Base-by-base conservation (phyloP, 2,113 vertebrate genomes). In the Brachypodius melanocephalos region DNA sequence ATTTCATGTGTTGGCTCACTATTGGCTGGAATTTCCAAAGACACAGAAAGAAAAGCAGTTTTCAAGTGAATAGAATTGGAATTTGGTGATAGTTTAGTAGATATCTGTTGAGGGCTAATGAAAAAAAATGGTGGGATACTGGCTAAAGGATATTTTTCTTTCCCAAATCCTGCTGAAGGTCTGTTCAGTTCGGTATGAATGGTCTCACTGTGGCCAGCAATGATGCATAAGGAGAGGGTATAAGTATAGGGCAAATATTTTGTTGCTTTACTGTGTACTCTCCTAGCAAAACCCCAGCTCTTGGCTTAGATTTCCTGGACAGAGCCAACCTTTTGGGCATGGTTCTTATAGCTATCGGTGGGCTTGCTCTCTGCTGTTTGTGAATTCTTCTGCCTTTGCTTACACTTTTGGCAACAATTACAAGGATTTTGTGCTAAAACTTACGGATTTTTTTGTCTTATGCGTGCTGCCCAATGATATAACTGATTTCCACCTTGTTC, bases 361-460 rank as follows among this genome's bases (percentile, higher is more conserved):
- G 67, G 52, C 46, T 90, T 6, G 1, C 52, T 85, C 7, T 91
- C 26, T 34, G 28, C 0, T 2, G 43, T 42, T 61, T 54, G 6
- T 71, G 45, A 42, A 1, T 65, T 89, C 49, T 82, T 69, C 75
- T 73, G 28, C 17, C n/a, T 55, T 78, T 11, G 14, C 12, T 40
- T 66, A 40, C 32, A 36, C 16, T 62, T 93, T 73, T 54, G 51
- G 31, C 38, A 66, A 42, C 14, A 68, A 49, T 61, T 75, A 11
- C 12, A 12, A 57, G 20, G 1, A 2, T 16, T 92, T 36, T 49
- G 20, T 43, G 55, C 42, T 34, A 54, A 69, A 83, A 85, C 3
- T 19, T 49, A 18, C 0, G 1, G 1, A 12, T 14, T 4, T 14
- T 45, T 83, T 80, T 66, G 10, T 55, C 28, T 52, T 31, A 4